Evolutionary conservation across 2,888 invertebrate genomes (phyloP), one percentile per base, ranked within the genome.

Genomic region (Tortricodes alternella): DNA sequence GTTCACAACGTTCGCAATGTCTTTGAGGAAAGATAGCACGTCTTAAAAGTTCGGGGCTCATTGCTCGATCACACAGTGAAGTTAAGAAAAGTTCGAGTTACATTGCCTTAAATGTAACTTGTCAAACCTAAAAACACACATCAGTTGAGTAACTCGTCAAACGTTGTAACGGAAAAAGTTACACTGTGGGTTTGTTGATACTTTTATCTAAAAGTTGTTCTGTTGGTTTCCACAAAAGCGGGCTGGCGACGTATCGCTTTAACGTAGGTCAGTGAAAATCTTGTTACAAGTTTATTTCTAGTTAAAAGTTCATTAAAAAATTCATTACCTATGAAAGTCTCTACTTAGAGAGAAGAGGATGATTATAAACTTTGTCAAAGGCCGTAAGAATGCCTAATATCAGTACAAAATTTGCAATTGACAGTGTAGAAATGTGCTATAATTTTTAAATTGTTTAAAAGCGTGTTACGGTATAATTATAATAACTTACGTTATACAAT

Each of bases 401-500:
- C n/a, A n/a, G n/a, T n/a, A n/a, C n/a, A 9, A 6, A 27, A n/a
- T 27, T 1, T 27, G 27, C n/a, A n/a, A n/a, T 27, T 27, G 13
- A 24, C 24, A 32, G 32, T 18, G 21, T n/a, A n/a, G n/a, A 41
- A 15, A 15, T 21, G 27, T 41, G 50, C 24, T 27, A 9, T 4
- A 32, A 32, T 23, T 15, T 39, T 32, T 41, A 8, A 32, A 41
- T 32, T 41, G 32, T 51, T 46, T 48, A 48, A 32, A 23, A 41
- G 39, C 9, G 24, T 29, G 32, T 29, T 46, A 19, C n/a, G 19
- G 32, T 24, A 35, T 24, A 3, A 34, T 37, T 44, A 55, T 55
- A 55, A 48, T 55, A 41, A 43, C 34, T n/a, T 18, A 19, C 53
- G 19, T 55, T 55, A 41, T 48, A 48, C 48, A 55, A 55, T 55